A percentile compares a stretch with the other conserved stretches of the same genome.
These are phyloP conservation scores for Rhegmatorhina hoffmannsi DNA, from an alignment of 2,113 vertebrate genomes.

Conservation along the genomic window DNA sequence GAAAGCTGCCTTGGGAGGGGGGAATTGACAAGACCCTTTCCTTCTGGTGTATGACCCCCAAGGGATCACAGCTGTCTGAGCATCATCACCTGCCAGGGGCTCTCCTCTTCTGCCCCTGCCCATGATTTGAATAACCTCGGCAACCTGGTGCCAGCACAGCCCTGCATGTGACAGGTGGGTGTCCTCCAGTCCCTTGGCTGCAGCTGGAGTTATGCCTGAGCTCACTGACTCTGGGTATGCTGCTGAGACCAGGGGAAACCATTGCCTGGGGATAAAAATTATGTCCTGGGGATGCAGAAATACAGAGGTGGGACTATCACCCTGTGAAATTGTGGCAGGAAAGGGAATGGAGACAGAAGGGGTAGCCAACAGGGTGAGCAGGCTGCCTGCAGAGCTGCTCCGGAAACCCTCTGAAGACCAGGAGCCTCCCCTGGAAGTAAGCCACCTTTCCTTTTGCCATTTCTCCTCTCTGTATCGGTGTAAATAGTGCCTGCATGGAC, in stretches of 20 bases:
- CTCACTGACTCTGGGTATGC: not conserved
- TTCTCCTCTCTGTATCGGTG: not conserved
- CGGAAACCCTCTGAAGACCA: not conserved
- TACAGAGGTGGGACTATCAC: not conserved
- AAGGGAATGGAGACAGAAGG: not conserved
- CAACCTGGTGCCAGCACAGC: not conserved
- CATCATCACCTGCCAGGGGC: fast-evolving
- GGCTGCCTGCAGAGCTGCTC: not conserved
- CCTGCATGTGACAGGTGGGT: fast-evolving
- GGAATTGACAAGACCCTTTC: not conserved
- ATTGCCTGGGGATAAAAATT: not conserved
- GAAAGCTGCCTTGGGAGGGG: not conserved
- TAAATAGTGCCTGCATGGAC: not conserved
- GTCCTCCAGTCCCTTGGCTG: not conserved
- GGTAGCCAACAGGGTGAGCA: not conserved
- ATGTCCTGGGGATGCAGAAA: not conserved
- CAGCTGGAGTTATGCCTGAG: not conserved
- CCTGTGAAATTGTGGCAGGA: not conserved
- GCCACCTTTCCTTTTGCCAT: not conserved
- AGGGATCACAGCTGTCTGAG: not conserved
- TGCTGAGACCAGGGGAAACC: not conserved
- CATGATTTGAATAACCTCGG: not conserved
- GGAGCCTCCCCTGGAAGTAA: not conserved
- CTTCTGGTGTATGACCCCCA: not conserved
- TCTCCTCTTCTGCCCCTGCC: not conserved